phyloP scores from a whole-genome alignment of 1,140 invertebrate genomes.

The Sitobion miscanthi region DNA sequence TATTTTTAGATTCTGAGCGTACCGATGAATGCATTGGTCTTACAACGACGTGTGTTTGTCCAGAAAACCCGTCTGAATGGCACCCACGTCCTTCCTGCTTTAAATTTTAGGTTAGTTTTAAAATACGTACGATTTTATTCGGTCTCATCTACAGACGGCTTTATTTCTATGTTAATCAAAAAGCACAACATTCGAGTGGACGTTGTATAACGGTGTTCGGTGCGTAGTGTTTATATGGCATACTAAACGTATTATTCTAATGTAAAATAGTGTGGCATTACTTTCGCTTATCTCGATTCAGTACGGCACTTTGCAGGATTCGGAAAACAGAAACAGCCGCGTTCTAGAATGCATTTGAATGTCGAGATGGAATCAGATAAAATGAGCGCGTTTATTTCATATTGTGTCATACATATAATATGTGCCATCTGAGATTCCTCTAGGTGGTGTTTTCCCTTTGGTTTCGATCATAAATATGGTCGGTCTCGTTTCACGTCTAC shows the following conservation, averaged over 20 bases:
- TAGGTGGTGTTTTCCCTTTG: background rate
- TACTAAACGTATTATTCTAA: conserved; percentile 6
- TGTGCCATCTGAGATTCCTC: background rate
- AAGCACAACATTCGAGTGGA: background rate
- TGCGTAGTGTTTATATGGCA: background rate
- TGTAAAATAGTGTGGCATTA: background rate
- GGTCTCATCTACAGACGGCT: background rate
- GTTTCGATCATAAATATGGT: conserved; percentile 6
- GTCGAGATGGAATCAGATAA: background rate
- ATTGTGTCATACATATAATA: background rate
- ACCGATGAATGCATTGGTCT: too few species aligned
- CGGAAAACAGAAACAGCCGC: background rate
- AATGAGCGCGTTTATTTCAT: conserved; percentile 20
- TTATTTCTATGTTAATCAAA: conserved; percentile 6
- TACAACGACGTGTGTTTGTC: too few species aligned
- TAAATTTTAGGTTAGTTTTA: background rate
- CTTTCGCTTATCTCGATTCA: background rate
- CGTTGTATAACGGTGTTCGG: background rate
- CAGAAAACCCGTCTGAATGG: background rate
- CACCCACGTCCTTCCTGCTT: background rate
- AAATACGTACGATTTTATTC: background rate
- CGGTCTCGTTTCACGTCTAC: background rate
- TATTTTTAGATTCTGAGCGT: background rate
- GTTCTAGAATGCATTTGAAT: background rate
- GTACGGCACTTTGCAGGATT: background rate